phyloP scores from a whole-genome alignment of 1,140 invertebrate species.

The Eumaeus atala region DNA sequence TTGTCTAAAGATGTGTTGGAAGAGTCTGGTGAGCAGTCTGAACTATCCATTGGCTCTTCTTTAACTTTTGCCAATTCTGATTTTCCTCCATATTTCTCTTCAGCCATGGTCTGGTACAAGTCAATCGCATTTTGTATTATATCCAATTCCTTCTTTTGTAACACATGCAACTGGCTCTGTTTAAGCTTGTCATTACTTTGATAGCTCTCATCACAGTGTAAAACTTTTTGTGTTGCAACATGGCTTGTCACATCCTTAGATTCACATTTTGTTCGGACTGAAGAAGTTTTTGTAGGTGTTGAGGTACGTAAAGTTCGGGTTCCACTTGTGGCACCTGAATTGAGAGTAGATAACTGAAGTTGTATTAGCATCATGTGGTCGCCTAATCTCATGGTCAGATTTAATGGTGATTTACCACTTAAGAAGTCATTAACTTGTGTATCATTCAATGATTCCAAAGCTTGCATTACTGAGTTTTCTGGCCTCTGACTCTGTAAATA shows the following conservation, averaged over 20 bases:
- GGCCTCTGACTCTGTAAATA: constrained; percentile 88
- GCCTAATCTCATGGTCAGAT: constrained; percentile 93
- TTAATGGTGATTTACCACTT: constrained; percentile 93
- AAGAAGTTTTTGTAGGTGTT: constrained; percentile 45
- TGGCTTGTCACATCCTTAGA: constrained; percentile 44
- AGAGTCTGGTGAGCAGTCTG: constrained; percentile 51
- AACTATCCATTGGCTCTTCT: constrained; percentile 42
- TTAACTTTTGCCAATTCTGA: constrained; percentile 38
- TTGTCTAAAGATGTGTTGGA: constrained; percentile 51
- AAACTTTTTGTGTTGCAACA: constrained; percentile 34
- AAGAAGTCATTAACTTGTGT: constrained; percentile 96
- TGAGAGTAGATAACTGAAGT: constrained; percentile 90
- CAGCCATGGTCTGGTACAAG: constrained; percentile 63
- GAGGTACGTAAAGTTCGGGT: constrained; percentile 54
- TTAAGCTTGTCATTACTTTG: constrained; percentile 39
- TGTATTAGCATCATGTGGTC: constrained; percentile 98
- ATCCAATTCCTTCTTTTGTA: constrained; percentile 74
- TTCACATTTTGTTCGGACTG: constrained; percentile 46
- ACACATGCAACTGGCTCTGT: constrained; percentile 34
- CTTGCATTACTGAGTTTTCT: constrained; percentile 95
- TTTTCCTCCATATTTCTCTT: constrained; percentile 60
- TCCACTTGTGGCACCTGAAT: constrained; percentile 50
- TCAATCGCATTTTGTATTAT: constrained; percentile 75
- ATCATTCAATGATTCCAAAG: constrained; percentile 93
- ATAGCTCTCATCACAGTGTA: constrained; percentile 29